Evolutionary conservation across 2,113 vertebrate species (phyloP), one percentile per base, ranked within the genome.

Genomic region (Arenaria interpres): DNA sequence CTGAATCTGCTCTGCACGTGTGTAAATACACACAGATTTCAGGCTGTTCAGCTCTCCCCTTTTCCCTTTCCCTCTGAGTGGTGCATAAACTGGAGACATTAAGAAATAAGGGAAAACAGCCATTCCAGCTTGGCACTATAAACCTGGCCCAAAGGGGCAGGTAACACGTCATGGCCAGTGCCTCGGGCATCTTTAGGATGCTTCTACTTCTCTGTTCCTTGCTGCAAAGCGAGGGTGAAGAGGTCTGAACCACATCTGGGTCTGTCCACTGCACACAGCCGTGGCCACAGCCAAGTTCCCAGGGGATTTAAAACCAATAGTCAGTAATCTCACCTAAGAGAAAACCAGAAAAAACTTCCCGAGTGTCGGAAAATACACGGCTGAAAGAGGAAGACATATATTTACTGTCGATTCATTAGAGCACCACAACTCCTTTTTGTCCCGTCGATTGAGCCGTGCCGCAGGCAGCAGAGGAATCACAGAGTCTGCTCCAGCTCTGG

Each of bases 151-250:
- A 63, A 57, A 82, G 48, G n/a, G 19, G 51, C 15, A 67, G 51
- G 6, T 43, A 60, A 54, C 14, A 48, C 1, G 2, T 25, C 33
- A 41, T 25, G 1, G 0, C 25, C 35, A 56, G 33, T 1, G 2
- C 18, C 51, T n/a, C 0, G 0, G 11, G 4, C 69, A 43, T 59
- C 50, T 72, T 82, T 35, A 41, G 12, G 35, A 62, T 69, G 35
- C 39, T 63, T 53, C 45, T 53, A 17, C 35, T 74, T 63, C 48
- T 59, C 32, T 69, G 19, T 20, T 45, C n/a, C 9, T 17, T 57
- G 27, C 66, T 27, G 59, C 43, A 62, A 39, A 77, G 30, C 0
- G 1, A 63, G 48, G 25, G 48, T 53, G 30, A 63, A 43, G 41
- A 57, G 66, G 25, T 12, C 25, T 43, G 25, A 30, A 53, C 81